Evolutionary conservation across 2,888 invertebrate genomes (phyloP), one percentile per base, ranked within the genome.

Genomic region (Hirtodrosophila trivittata): DNA sequence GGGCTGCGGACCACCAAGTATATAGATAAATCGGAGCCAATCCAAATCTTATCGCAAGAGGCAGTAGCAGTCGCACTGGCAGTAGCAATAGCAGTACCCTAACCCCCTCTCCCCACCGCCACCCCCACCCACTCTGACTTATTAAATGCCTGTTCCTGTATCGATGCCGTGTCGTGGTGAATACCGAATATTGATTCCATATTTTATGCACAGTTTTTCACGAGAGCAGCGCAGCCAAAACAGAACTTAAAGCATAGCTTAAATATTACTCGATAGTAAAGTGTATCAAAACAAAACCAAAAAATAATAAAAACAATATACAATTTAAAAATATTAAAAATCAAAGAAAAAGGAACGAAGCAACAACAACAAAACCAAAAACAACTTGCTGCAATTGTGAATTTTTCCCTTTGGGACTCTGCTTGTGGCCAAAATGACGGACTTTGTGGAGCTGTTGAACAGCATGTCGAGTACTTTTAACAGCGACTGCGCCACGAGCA

Each of bases 391-490:
- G 18, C 38, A 18, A 13, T n/a, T 13, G 6, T 1, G 8, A 35
- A 13, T 35, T 35, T 12, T 5, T 35, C 14, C 7, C n/a, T 35
- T 28, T 28, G 28, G n/a, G n/a, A 28, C 28, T 28, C 28, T 9
- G 4, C 12, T 21, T 1, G 3, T 18, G 33, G 16, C n/a, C 25
- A 75, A 68, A 47, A 89, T 90, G 90, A 89, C 89, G 52, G 89
- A 90, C 70, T 86, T 77, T 60, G 90, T 88, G 58, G 82, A 85
- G 68, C 77, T 90, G 69, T 68, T 91, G 39, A 89, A 86, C 71
- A 89, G 88, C 75, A 90, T 90, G 90, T 87, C 89, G 32, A 86
- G 83, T 26, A 90, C 83, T 12, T 90, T 90, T 56, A 90, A 90
- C 72, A 84, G 87, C 43, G 89, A 89, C 45, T 88, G 88, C 57